Evolutionary conservation across 2,888 invertebrate genomes (phyloP), one percentile per base, ranked within the genome.

Genomic region (Acronicta psi): DNA sequence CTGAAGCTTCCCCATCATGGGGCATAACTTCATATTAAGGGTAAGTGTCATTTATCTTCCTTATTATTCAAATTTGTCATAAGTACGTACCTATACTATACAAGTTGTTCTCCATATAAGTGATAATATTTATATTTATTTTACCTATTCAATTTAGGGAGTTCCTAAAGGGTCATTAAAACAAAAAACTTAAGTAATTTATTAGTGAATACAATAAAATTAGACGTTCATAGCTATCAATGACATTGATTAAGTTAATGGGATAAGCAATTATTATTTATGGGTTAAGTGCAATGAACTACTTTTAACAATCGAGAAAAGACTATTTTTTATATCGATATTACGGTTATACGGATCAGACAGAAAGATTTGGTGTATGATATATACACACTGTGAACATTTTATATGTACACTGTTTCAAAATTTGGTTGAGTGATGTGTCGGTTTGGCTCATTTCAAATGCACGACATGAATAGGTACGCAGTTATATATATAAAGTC

Each of bases 1-100:
- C 72, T 59, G 53, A 77, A 77, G 80, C 55, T 69, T 77, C 93
- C 93, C 93, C 90, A 81, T 82, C 70, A 93, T 93, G 93, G 93
- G 93, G 93, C 81, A 77, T 56, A 83, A 81, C 67, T 70, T 82
- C 60, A 64, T 81, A 62, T 63, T 83, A 60, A 87, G 83, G 93
- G 93, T 93, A 82, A 92, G 93, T 87, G 31, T 56, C 68, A 66
- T 50, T 53, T 37, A 11, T 36, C 2, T 2, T 11, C n/a, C n/a
- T n/a, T n/a, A n/a, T n/a, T n/a, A n/a, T n/a, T n/a, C n/a, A n/a
- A n/a, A n/a, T n/a, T n/a, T n/a, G n/a, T n/a, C n/a, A n/a, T n/a
- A n/a, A n/a, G n/a, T n/a, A n/a, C n/a, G n/a, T n/a, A n/a, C n/a
- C n/a, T n/a, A n/a, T n/a, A n/a, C n/a, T 6, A 8, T 40, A 10